phyloP scores from a whole-genome alignment of 2,888 invertebrate species.

The Xestia rhomboidea region DNA sequence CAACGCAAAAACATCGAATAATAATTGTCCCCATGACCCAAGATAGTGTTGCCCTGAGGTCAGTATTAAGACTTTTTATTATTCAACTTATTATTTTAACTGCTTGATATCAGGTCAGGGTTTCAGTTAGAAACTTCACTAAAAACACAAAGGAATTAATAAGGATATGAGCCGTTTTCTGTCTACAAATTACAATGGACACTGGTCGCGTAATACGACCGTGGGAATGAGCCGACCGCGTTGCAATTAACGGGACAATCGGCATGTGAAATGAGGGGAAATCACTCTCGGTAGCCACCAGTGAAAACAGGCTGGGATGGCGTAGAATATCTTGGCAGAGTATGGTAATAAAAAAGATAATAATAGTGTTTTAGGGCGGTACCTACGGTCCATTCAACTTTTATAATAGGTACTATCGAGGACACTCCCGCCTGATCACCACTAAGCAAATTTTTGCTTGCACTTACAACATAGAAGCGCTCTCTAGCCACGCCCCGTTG shows the following conservation, averaged over 20 bases:
- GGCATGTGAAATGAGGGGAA: constrained; percentile 61
- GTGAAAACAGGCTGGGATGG: constrained; percentile 23
- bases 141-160: constrained; percentile 32
- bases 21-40: constrained; percentile 22
- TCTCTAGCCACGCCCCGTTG: too few relatives aligned
- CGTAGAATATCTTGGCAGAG: constrained; percentile 14
- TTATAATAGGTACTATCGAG: neutral
- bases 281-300: constrained; percentile 34
- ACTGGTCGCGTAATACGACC: constrained; percentile 42
- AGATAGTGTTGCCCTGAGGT: constrained; percentile 25
- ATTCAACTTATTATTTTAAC: constrained; percentile 5
- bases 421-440: too few relatives aligned
- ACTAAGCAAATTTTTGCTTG: too few relatives aligned
- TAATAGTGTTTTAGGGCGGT: neutral
- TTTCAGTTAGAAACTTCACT: neutral
- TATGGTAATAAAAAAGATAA: constrained; percentile 28
- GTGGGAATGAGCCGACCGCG: constrained; percentile 61
- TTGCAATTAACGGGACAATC: constrained; percentile 60
- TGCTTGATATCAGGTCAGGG: constrained; percentile 2
- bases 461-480: too few relatives aligned
- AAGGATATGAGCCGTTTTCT: constrained; percentile 39
- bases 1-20: constrained; percentile 13
- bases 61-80: constrained; percentile 12
- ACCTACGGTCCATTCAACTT: constrained; percentile 21
- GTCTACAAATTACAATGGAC: constrained; percentile 52